Percentiles rank a stretch among this genome's conserved stretches.
Conservation (phyloP, 2,797 vertebrate genomes). For the Sebastes itinus region DNA sequence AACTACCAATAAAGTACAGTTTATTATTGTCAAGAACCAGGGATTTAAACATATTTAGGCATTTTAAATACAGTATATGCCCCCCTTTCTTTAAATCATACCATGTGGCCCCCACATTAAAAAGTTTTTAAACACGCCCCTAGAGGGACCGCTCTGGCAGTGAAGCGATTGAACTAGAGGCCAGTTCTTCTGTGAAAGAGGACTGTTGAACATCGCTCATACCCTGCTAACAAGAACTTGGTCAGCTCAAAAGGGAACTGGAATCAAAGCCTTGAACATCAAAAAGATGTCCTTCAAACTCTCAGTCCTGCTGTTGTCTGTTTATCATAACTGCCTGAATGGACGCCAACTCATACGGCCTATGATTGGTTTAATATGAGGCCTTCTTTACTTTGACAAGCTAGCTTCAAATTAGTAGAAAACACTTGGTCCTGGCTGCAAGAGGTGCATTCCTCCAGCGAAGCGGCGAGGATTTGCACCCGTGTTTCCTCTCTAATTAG, state of each 20-base stretch:
- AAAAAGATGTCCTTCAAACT: conserved; percentile 42
- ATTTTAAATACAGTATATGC: background rate
- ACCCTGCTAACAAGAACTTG: conserved; percentile 20
- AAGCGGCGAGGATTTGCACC: conserved; percentile 61
- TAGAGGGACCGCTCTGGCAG: background rate
- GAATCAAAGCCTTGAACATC: conserved; percentile 48
- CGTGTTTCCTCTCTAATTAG: conserved; percentile 73
- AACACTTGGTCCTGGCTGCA: conserved; percentile 61
- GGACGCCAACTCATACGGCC: conserved; percentile 68
- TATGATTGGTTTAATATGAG: conserved; percentile 71
- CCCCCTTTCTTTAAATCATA: background rate
- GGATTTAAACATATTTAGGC: background rate
- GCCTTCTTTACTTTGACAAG: conserved; percentile 45
- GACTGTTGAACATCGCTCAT: background rate
- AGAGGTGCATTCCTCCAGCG: conserved; percentile 46
- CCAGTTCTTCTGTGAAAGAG: background rate
- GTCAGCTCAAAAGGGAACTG: conserved; percentile 22
- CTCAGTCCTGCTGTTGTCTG: conserved; percentile 34
- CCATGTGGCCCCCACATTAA: background rate
- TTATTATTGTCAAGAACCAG: background rate
- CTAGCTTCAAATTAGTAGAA: conserved; percentile 73
- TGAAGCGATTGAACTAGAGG: background rate
- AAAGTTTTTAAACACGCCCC: background rate
- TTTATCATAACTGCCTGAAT: conserved; percentile 51
- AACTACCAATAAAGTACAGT: background rate